These are phyloP conservation scores for Charanyca ferruginea DNA, from an alignment of 2,888 invertebrate genomes.

Conservation along the genomic window DNA sequence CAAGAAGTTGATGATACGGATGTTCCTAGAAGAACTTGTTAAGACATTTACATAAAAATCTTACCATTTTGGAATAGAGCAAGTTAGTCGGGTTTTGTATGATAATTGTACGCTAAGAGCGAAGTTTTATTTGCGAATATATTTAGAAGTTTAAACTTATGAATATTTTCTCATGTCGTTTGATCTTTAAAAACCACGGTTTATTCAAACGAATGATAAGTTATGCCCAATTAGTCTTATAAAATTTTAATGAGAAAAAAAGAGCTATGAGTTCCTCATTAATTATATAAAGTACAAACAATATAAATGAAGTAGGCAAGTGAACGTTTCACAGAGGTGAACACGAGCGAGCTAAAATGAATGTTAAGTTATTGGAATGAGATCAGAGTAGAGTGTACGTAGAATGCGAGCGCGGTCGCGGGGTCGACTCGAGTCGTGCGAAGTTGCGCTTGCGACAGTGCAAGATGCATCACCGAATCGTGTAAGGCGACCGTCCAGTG, in stretches of 20 bases:
- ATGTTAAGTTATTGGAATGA: conserved; percentile 77
- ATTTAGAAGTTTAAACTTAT: background rate
- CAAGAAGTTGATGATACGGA: conserved; percentile 29
- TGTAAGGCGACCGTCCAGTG: conserved; percentile 58
- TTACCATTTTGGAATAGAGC: conserved; percentile 26
- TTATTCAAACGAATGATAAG: conserved; percentile 27
- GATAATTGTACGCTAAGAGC: background rate
- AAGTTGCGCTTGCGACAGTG: conserved; percentile 83
- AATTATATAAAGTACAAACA: conserved; percentile 63
- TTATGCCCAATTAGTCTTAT: conserved; percentile 58
- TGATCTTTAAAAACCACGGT: conserved; percentile 22
- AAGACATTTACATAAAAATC: conserved; percentile 22
- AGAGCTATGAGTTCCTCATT: conserved; percentile 38
- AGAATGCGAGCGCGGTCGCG: conserved; percentile 80
- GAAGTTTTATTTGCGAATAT: conserved; percentile 17
- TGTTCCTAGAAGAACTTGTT: conserved; percentile 33
- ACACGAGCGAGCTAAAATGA: conserved; percentile 62
- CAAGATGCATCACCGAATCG: conserved; percentile 55
- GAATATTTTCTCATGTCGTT: background rate
- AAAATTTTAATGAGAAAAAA: conserved; percentile 55
- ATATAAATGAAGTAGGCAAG: conserved; percentile 62
- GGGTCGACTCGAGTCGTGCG: conserved; percentile 79
- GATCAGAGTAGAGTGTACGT: conserved; percentile 82
- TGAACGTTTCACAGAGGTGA: conserved; percentile 70
- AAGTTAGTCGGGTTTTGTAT: conserved; percentile 37